These are phyloP conservation scores for Smittia sp. DNA, from an alignment of 2,888 invertebrate species.

Conservation along the genomic window DNA sequence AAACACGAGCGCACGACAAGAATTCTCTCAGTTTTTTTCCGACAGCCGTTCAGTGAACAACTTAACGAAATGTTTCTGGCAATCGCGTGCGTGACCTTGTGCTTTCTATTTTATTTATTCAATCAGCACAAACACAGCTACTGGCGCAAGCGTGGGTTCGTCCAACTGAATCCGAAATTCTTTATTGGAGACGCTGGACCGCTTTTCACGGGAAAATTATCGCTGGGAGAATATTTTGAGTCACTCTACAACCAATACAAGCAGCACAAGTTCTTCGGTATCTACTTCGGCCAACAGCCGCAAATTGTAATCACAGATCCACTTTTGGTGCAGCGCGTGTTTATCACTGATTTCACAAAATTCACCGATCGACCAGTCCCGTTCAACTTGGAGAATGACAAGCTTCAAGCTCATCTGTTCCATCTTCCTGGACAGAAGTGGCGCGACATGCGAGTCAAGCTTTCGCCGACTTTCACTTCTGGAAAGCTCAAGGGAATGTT, in stretches of 20 bases:
- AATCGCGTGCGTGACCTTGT: background rate
- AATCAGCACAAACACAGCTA: background rate
- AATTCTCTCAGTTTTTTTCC: no score
- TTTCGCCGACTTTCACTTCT: slow-evolving; percentile 62
- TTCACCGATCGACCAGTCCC: slow-evolving; percentile 61
- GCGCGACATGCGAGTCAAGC: slow-evolving; percentile 59
- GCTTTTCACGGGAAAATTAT: background rate
- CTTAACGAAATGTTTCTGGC: background rate
- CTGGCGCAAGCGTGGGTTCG: background rate
- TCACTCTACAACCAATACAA: slow-evolving; percentile 52
- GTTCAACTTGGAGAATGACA: slow-evolving; percentile 58
- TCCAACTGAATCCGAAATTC: background rate
- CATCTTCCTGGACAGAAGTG: slow-evolving; percentile 59
- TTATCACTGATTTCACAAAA: slow-evolving; percentile 59
- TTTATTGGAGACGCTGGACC: background rate
- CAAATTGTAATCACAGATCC: slow-evolving; percentile 59
- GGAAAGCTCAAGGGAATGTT: slow-evolving; percentile 63
- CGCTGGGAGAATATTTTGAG: slow-evolving; percentile 58
- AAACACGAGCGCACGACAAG: background rate
- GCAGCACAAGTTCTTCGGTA: slow-evolving; percentile 51
- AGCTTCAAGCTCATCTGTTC: slow-evolving; percentile 58
- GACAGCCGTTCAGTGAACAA: no score
- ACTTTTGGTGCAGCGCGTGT: slow-evolving; percentile 57
- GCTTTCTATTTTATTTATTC: background rate
- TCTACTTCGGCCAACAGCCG: slow-evolving; percentile 59